Evolutionary conservation across 2,888 invertebrate genomes (phyloP), one percentile per base, ranked within the genome.

Genomic region (Drosophila dives): DNA sequence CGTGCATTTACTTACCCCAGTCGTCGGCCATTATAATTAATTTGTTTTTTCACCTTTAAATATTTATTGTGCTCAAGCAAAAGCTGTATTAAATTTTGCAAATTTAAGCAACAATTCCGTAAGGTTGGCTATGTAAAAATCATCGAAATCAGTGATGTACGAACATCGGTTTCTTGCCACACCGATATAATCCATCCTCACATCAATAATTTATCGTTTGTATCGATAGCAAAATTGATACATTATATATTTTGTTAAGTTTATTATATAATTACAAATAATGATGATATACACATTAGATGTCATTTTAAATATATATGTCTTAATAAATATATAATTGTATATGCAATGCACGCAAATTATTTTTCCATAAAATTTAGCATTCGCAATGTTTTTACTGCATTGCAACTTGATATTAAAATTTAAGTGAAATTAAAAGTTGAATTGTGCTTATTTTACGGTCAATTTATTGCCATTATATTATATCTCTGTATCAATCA

Each of bases 1-100:
- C 66, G 66, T 71, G 32, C 61, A 90, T 95, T 92, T 93, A 95
- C 95, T 92, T 93, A 95, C 95, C 96, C 95, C 95, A 95, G 92
- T 95, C 95, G 93, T 95, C 95, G 85, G 95, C 95, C 95, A 96
- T 96, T 65, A 75, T 65, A 48, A 59, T 55, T 49, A 58, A 64
- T 72, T 51, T 56, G 34, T 53, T 64, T 48, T 20, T 29, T 63
- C 80, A 67, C 59, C 68, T 55, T 20, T 40, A 23, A 45, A 15
- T 45, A 48, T 66, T 33, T 65, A 32, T 56, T 81, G 68, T 74
- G 72, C 67, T 56, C 36, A 42, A 20, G 61, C 51, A 49, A 63
- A 23, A 61, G 38, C n/a, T 62, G 10, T 53, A 15, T 55, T 29
- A 50, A 71, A 40, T 79, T 75, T 51, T 54, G 17, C 50, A 58